phyloP scores from a whole-genome alignment of 2,797 vertebrate genomes.

The Anabas testudineus region DNA sequence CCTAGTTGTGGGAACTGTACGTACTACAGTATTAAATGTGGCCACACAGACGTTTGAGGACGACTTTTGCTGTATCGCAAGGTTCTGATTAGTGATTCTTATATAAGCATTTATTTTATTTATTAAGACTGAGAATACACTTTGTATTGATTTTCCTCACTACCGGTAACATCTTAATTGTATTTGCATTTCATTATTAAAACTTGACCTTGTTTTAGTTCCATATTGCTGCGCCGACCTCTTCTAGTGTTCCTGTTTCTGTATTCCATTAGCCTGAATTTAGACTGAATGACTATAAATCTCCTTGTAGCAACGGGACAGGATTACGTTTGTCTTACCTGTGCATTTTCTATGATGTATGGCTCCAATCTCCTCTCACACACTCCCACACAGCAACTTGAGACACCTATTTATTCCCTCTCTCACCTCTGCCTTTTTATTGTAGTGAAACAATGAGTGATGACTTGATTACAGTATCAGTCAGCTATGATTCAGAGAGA shows the following conservation, averaged over 20 bases:
- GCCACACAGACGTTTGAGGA: constrained; percentile 18
- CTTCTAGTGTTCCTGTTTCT: constrained; percentile 4
- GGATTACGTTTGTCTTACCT: constrained; percentile 57
- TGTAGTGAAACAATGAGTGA: constrained; percentile 54
- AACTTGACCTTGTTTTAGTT: constrained; percentile 1
- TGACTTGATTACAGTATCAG: constrained; percentile 60
- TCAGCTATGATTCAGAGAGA: constrained; percentile 46
- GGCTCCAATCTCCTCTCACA: constrained; percentile 47
- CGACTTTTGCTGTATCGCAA: constrained; percentile 4
- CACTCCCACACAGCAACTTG: constrained; percentile 54
- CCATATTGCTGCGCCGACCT: background rate
- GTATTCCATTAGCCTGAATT: constrained; percentile 2
- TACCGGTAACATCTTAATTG: background rate
- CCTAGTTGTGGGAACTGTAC: constrained; percentile 28
- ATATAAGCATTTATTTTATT: background rate
- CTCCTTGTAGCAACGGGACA: constrained; percentile 25
- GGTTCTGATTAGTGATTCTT: constrained; percentile 18
- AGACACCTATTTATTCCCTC: constrained; percentile 50
- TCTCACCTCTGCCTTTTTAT: constrained; percentile 43
- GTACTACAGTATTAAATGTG: constrained; percentile 9
- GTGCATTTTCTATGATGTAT: constrained; percentile 61
- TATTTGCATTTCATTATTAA: constrained; percentile 1
- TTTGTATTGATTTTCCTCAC: background rate
- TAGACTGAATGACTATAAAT: constrained; percentile 42
- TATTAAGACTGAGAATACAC: background rate